phyloP scores from a whole-genome alignment of 2,113 vertebrate species.

The Pimephales promelas region DNA sequence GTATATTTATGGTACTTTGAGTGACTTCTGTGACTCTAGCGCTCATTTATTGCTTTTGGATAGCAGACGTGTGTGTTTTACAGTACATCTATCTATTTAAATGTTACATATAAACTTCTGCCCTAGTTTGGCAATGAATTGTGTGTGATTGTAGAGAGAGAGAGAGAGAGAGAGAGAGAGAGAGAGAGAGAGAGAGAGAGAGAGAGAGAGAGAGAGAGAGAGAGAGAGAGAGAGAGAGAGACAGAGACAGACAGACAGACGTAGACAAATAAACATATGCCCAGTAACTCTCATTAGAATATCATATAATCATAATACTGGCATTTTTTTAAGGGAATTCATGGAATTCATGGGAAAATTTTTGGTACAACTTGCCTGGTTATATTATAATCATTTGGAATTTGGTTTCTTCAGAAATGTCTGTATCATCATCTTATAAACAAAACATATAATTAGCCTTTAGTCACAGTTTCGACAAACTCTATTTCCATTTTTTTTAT shows the following conservation, averaged over 20 bases:
- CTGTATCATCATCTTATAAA: background rate
- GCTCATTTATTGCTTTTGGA: conserved; percentile 29
- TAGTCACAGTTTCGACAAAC: background rate
- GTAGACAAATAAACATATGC: conserved; percentile 16
- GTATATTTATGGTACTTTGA: conserved; percentile 6
- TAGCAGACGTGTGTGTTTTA: background rate
- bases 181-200: background rate
- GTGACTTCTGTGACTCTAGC: background rate
- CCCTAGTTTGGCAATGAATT: background rate
- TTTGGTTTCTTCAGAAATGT: background rate
- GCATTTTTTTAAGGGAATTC: conserved; percentile 42
- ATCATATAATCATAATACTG: conserved; percentile 47
- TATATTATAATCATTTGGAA: background rate
- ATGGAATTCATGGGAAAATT: conserved; percentile 35
- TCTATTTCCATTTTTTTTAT: background rate
- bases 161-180: background rate
- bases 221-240: too few relatives aligned
- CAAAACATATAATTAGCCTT: background rate
- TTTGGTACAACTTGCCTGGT: background rate
- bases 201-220: too few relatives aligned
- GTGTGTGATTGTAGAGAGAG: conserved; percentile 5
- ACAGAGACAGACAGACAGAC: background rate
- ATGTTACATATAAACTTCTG: conserved; percentile 16
- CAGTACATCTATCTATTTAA: background rate
- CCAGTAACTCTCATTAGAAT: conserved; percentile 29